Evolutionary conservation across 2,888 invertebrate genomes (phyloP), one percentile per base, ranked within the genome.

Genomic region (Heterodera filipjevi): DNA sequence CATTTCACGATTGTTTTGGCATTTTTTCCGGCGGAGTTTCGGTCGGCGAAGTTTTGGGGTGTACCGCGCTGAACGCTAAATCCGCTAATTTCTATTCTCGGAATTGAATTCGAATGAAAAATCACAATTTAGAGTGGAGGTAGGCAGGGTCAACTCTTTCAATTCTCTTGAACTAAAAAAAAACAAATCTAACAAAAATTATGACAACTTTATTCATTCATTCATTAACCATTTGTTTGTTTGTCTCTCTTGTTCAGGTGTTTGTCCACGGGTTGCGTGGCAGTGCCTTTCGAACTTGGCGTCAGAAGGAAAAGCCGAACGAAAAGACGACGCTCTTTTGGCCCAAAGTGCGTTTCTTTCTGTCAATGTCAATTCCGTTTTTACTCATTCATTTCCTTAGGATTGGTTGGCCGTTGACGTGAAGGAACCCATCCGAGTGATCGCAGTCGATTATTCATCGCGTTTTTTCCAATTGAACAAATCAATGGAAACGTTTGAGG

Each of bases 201-300:
- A n/a, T n/a, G n/a, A n/a, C n/a, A n/a, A n/a, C n/a, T n/a, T n/a
- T n/a, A n/a, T n/a, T n/a, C n/a, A n/a, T n/a, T n/a, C n/a, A n/a
- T n/a, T n/a, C 27, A 12, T 64, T 64, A 64, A 8, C 27, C 6
- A 27, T 27, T 12, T 27, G 5, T 64, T 16, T 22, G 8, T 12
- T 12, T 16, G 64, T 64, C 19, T 64, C 19, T 64, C 19, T 64
- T 14, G 5, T n/a, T 33, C 33, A 68, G 68, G 35, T 68, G 19
- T 77, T 87, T 71, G 85, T 87, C 33, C 87, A 87, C 72, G 87
- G 87, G 22, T 76, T 87, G 12, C 81, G 87, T 22, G 87, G 87
- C 2, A 84, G 83, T 66, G 85, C 85, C 6, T 83, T 82, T 3
- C 84, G 87, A 71, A 87, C 87, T 1, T 87, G 87, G 87, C 71